Evolutionary conservation across 92 coral and sea anemone species (phyloP), one percentile per base, ranked within the genome.

Genomic region (Blastomussa wellsi): DNA sequence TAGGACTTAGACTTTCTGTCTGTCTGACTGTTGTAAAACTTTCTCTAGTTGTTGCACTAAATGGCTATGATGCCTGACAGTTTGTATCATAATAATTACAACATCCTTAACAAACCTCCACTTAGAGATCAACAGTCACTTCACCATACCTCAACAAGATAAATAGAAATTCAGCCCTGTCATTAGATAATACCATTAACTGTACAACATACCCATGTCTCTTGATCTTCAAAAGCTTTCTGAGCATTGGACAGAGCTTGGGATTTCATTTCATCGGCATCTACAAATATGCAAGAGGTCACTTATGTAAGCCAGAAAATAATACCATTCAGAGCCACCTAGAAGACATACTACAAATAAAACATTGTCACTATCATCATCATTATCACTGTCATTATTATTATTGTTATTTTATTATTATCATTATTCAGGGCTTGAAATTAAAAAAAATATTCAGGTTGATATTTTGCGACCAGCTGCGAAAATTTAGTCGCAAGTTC

Each of bases 181-280:
- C 7, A 24, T 17, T 33, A 70, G 10, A 72, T 24, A 3, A 57
- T 17, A 8, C 2, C 49, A 15, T 22, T 2, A 13, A 69, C 20
- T 82, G 55, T 35, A 17, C 26, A 35, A 86, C 95, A 36, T 84
- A 96, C 99, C 91, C 95, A 67, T 77, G 87, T 86, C 74, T 97
- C 97, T 76, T 97, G 99, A 35, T 91, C 96, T 83, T 92, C 82
- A 79, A 92, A 82, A 49, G 99, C 99, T 57, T 79, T 90, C 28
- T 83, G 94, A 12, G 99, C 99, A 84, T 89, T 97, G 47, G 90
- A 87, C 38, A 97, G 74, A 0, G 99, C 99, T 83, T 97, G 90
- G 86, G 76, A 84, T 77, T 97, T 97, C 98, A 97, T 93, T 64
- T 88, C 93, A 72, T 93, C 95, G 47, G 98, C 92, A 86, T 97